Percentiles rank a stretch among this genome's conserved stretches.
phyloP scores from a whole-genome alignment of 2,888 invertebrate genomes.

The Leptopilina syphax region DNA sequence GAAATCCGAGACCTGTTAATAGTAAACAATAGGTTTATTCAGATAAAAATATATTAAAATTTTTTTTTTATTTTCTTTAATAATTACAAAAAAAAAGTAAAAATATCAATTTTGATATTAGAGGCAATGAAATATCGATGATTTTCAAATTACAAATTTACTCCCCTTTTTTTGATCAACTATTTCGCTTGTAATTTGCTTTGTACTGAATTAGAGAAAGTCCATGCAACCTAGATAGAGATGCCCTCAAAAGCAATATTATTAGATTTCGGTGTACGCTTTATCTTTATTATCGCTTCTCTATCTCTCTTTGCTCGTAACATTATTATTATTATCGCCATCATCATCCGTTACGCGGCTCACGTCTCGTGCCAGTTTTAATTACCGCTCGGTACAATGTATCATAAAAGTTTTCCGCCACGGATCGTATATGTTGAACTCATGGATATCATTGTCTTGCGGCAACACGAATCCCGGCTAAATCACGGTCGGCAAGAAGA shows the following conservation, averaged over 20 bases:
- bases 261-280: conserved; percentile 33
- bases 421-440: conserved; percentile 22
- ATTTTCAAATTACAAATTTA: neutral
- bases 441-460: conserved; percentile 38
- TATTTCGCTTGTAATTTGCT: neutral
- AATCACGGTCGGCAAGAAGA: conserved; percentile 36
- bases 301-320: conserved; percentile 16
- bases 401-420: conserved; percentile 45
- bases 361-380: conserved; percentile 48
- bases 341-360: conserved; percentile 44
- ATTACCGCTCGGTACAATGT: conserved; percentile 45
- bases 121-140: too few species aligned
- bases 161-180: too few species aligned
- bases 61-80: too few species aligned
- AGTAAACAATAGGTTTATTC: too few species aligned
- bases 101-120: too few species aligned
- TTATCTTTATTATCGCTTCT: conserved; percentile 33
- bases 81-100: too few species aligned
- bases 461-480: conserved; percentile 44
- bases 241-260: conserved; percentile 12
- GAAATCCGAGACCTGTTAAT: too few species aligned
- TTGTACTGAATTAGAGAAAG: neutral
- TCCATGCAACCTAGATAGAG: neutral
- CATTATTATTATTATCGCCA: conserved; percentile 38
- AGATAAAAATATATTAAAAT: too few species aligned